A percentile compares a stretch with the other conserved stretches of the same genome.
These are phyloP conservation scores for Schrankia costaestrigalis DNA, from an alignment of 2,888 invertebrate species.

Conservation along the genomic window DNA sequence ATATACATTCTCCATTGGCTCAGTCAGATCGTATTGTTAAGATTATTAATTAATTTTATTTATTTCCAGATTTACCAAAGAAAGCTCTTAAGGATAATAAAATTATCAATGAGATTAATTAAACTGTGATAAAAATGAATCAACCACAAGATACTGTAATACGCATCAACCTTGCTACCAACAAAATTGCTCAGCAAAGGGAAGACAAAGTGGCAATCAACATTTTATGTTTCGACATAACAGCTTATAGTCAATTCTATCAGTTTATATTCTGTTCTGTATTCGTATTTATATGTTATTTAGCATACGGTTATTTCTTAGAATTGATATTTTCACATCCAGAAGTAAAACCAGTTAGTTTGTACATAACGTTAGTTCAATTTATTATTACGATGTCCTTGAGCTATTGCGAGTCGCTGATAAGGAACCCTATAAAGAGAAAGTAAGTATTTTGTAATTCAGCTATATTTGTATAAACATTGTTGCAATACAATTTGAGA, in stretches of 20 bases:
- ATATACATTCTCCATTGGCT: too few relatives aligned
- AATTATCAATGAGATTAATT: constrained; percentile 2
- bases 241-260: constrained; percentile 81
- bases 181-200: constrained; percentile 16
- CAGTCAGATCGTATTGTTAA: too few relatives aligned
- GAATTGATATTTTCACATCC: constrained; percentile 95
- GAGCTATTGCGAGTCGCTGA: constrained; percentile 86
- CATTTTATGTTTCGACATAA: constrained; percentile 88
- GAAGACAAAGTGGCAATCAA: constrained; percentile 73
- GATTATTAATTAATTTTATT: too few relatives aligned
- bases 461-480: constrained; percentile 10
- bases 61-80: constrained; percentile 11
- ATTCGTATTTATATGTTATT: constrained; percentile 92
- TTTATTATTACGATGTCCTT: constrained; percentile 92
- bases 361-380: constrained; percentile 95
- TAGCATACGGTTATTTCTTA: constrained; percentile 95
- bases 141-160: constrained; percentile 59
- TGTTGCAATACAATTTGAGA: not conserved
- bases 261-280: constrained; percentile 89
- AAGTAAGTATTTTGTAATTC: constrained; percentile 59
- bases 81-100: constrained; percentile 12
- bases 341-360: constrained; percentile 93
- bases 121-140: constrained; percentile 27
- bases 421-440: constrained; percentile 81
- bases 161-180: constrained; percentile 48